Evolutionary conservation across 2,113 vertebrate genomes (phyloP).

Genomic region (Myanophis thanlyinensis): DNA sequence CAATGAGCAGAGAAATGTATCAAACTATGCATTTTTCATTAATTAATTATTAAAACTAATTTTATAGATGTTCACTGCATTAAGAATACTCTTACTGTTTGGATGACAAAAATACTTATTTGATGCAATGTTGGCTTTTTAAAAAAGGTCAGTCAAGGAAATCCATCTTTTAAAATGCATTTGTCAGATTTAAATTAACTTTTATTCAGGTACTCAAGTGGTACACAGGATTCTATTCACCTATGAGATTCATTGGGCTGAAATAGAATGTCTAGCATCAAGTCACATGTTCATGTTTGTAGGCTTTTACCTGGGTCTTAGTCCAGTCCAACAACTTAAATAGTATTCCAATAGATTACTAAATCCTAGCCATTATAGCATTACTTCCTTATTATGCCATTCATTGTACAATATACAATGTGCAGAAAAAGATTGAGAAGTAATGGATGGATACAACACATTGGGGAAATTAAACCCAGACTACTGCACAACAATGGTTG

Average conservation of each 20-base stretch:
- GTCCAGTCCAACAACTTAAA: background rate
- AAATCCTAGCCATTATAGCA: background rate
- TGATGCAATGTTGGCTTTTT: background rate
- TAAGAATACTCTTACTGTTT: background rate
- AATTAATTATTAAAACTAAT: background rate
- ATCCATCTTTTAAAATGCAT: slow-evolving; percentile 19
- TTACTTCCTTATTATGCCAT: background rate
- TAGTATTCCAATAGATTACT: background rate
- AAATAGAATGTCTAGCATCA: background rate
- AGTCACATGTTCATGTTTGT: background rate
- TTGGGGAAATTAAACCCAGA: background rate
- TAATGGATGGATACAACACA: background rate
- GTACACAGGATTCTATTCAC: background rate
- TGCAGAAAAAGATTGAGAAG: background rate
- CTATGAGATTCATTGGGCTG: background rate
- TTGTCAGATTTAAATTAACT: background rate
- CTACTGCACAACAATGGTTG: background rate
- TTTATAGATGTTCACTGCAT: background rate
- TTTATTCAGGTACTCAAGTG: background rate
- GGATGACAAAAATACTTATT: background rate
- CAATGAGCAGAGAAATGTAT: background rate
- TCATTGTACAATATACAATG: background rate
- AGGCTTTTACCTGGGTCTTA: background rate
- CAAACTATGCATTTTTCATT: background rate
- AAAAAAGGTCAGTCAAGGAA: slow-evolving; percentile 5